Conservation (phyloP, 2,797 vertebrate species). For the Tinamus major region DNA sequence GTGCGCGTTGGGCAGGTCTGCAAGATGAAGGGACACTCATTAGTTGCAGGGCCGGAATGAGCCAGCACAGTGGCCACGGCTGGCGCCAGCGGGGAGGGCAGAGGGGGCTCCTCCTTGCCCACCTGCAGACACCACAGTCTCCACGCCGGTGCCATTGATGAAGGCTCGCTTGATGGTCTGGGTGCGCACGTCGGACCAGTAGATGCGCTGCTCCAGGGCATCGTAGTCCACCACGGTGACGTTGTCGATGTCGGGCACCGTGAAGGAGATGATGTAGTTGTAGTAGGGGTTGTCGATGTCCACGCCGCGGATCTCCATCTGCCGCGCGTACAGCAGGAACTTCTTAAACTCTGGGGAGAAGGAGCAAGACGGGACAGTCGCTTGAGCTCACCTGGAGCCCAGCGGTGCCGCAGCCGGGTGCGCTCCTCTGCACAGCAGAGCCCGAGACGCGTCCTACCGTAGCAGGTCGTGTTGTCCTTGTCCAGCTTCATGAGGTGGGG, state of each 20-base stretch:
- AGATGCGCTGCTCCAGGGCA: slow-evolving; percentile 92
- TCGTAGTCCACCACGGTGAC: slow-evolving; percentile 97
- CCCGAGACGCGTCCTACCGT: slow-evolving; percentile 79
- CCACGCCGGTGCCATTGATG: slow-evolving; percentile 96
- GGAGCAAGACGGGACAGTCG: rapidly evolving
- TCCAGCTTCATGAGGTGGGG: slow-evolving; percentile 97
- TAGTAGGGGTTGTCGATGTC: slow-evolving; percentile 97
- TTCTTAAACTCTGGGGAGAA: slow-evolving; percentile 87
- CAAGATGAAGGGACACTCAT: rapidly evolving
- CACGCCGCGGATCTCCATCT: slow-evolving; percentile 96
- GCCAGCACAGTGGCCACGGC: no score
- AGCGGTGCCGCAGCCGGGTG: rapidly evolving
- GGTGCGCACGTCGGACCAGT: slow-evolving; percentile 96
- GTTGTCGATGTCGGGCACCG: slow-evolving; percentile 95
- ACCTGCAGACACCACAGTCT: slow-evolving; percentile 96
- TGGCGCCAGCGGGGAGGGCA: not conserved
- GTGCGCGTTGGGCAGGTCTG: slow-evolving; percentile 94
- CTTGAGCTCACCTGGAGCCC: not conserved
- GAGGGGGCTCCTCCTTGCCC: not conserved
- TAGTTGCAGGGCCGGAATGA: not conserved
- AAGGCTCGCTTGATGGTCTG: slow-evolving; percentile 97
- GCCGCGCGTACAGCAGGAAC: slow-evolving; percentile 96
- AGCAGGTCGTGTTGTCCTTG: slow-evolving; percentile 91
- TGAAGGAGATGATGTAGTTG: slow-evolving; percentile 99
- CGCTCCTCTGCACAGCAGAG: rapidly evolving